A percentile compares a stretch with the other conserved stretches of the same genome.
Evolutionary conservation across 2,113 vertebrate genomes (phyloP).

Genomic region (Phylloscopus trochilus): DNA sequence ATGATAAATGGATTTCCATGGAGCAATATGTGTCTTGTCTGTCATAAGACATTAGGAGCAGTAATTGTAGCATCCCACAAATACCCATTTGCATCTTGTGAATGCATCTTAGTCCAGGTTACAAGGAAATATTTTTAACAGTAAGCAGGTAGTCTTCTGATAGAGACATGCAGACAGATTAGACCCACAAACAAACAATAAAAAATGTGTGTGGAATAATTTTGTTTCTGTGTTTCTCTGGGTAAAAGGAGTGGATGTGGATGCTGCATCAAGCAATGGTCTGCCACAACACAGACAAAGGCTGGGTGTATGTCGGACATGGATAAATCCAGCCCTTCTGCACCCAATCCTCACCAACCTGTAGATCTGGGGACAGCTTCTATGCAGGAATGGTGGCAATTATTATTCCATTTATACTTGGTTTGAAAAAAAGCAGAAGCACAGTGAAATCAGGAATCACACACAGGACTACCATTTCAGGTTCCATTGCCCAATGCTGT

Average conservation of each 20-base stretch:
- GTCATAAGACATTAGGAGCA: neutral
- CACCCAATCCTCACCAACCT: accelerated
- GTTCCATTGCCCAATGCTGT: neutral
- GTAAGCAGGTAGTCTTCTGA: neutral
- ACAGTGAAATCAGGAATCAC: neutral
- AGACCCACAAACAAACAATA: neutral
- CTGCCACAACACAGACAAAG: neutral
- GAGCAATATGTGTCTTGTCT: neutral
- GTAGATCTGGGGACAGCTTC: neutral
- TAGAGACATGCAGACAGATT: neutral
- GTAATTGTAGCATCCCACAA: neutral
- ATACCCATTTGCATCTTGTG: neutral
- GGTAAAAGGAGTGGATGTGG: neutral
- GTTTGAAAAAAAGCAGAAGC: neutral
- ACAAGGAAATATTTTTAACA: neutral
- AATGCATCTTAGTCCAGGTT: neutral
- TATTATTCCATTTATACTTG: neutral
- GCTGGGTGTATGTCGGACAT: neutral
- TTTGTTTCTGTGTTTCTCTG: neutral
- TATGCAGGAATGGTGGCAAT: neutral
- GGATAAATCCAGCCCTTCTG: neutral
- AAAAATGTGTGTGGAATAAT: neutral
- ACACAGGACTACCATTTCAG: neutral
- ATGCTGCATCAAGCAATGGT: neutral
- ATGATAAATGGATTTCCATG: neutral